Base-by-base conservation (phyloP, 2,888 invertebrate genomes). In the Tetranychus piercei region DNA sequence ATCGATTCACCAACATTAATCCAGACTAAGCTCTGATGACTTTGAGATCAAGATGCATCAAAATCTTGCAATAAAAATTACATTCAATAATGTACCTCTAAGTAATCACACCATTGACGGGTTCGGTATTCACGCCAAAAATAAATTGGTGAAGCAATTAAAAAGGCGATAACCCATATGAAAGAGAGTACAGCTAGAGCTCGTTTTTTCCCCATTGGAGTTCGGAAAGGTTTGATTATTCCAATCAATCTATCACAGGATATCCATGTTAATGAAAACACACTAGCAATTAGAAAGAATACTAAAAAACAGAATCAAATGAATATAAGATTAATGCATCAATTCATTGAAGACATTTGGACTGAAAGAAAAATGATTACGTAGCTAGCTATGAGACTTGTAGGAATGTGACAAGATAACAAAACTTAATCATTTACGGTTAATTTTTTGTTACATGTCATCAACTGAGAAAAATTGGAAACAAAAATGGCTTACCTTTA, bases 201-300 rank as follows among this genome's bases (percentile, higher is more conserved):
- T 4, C 85, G 86, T 66, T 85, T 84, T 73, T 86, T 85, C 0
- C 87, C 88, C 73, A 91, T 82, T 77, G 88, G 86, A 0, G 88
- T 88, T 78, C 89, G 88, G 79, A 86, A 84, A 0, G 90, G 89
- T 75, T 89, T 82, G 0, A 89, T 88, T 67, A 92, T 55, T 8
- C 90, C 90, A 4, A 90, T 89, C 44, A 92, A 84, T 23, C 92
- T 86, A 81, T 92, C 91, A 80, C 90, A 91, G 73, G 90, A 90
- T 0, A 92, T 89, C 34, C 88, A 86, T 64, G 89, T 87, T 76
- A 92, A 85, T 75, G 89, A 91, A 76, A 89, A 86, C 0, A 92
- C 89, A 71, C 89, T 88, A 3, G 90, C 87, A 73, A 92, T 83
- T 1, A 92, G 84, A 73, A 90, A 84, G 0, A 88, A 84, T 71